phyloP scores from a whole-genome alignment of 2,888 invertebrate genomes.

The Sipha maydis region DNA sequence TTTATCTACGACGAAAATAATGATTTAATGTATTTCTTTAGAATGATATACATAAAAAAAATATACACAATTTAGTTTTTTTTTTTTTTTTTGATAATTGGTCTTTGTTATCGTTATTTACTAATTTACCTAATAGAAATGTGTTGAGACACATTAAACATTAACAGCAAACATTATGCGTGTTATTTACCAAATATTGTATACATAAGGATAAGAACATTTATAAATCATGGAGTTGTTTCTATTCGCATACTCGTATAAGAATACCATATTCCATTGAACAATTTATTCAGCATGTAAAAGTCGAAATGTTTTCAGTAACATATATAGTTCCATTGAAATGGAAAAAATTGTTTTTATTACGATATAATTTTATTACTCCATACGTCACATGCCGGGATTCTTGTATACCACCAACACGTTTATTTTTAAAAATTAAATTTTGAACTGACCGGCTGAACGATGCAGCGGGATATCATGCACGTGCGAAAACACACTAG shows the following conservation, averaged over 20 bases:
- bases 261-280: not conserved
- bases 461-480: not conserved
- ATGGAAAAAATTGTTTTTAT: not conserved
- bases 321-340: not conserved
- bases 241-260: too few species aligned
- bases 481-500: constrained; percentile 22
- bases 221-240: too few species aligned
- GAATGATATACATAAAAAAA: not conserved
- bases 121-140: not conserved
- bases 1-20: not conserved
- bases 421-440: constrained; percentile 7
- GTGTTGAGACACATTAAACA: not conserved
- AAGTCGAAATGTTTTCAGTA: too few species aligned
- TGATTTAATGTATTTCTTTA: not conserved
- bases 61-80: not conserved
- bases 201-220: too few species aligned
- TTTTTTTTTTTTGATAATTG: not conserved
- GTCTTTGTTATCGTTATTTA: not conserved
- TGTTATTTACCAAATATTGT: not conserved
- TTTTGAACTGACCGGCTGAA: not conserved
- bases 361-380: not conserved
- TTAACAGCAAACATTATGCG: not conserved
- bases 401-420: constrained; percentile 7
- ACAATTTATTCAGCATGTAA: not conserved
- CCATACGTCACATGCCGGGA: not conserved